These are phyloP conservation scores for Rhinogobio ventralis DNA, from an alignment of 2,797 vertebrate genomes.

Conservation along the genomic window DNA sequence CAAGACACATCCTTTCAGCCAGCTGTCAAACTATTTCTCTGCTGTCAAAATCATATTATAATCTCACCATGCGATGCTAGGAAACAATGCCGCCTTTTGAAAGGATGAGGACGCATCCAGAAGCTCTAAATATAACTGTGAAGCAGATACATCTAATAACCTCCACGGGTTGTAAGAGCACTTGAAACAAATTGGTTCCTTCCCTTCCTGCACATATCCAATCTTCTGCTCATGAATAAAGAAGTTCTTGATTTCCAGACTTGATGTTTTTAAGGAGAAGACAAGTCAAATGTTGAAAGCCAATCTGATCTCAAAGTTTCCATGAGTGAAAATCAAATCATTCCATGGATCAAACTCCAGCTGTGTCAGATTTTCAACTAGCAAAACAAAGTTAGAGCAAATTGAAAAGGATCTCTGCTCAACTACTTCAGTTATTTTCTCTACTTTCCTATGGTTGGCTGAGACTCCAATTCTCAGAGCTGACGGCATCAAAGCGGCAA, in stretches of 20 bases:
- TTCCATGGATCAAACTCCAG: neutral
- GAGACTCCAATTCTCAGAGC: slow-evolving; percentile 10
- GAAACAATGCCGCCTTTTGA: slow-evolving; percentile 54
- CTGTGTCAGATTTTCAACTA: slow-evolving; percentile 30
- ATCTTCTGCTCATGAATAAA: slow-evolving; percentile 43
- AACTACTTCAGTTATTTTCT: slow-evolving; percentile 11
- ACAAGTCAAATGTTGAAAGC: slow-evolving; percentile 39
- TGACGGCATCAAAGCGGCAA: slow-evolving; percentile 18
- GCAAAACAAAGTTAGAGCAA: slow-evolving; percentile 36
- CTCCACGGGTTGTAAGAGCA: slow-evolving; percentile 55
- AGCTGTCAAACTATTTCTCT: slow-evolving; percentile 60
- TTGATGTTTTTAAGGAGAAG: slow-evolving; percentile 39
- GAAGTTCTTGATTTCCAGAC: slow-evolving; percentile 40
- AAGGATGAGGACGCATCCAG: slow-evolving; percentile 55
- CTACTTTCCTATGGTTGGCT: neutral
- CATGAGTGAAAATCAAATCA: slow-evolving; percentile 32
- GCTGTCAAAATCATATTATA: slow-evolving; percentile 63
- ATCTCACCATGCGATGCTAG: slow-evolving; percentile 50
- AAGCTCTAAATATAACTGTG: slow-evolving; percentile 53
- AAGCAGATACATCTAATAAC: slow-evolving; percentile 59
- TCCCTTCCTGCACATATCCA: slow-evolving; percentile 38
- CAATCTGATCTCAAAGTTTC: slow-evolving; percentile 20
- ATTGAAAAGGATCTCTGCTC: slow-evolving; percentile 38
- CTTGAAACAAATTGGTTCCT: slow-evolving; percentile 56
- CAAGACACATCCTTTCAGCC: slow-evolving; percentile 58